Percentiles rank a stretch among this genome's conserved stretches.
Evolutionary conservation across 2,113 vertebrate genomes (phyloP).

Genomic region (Callaeas wilsoni): DNA sequence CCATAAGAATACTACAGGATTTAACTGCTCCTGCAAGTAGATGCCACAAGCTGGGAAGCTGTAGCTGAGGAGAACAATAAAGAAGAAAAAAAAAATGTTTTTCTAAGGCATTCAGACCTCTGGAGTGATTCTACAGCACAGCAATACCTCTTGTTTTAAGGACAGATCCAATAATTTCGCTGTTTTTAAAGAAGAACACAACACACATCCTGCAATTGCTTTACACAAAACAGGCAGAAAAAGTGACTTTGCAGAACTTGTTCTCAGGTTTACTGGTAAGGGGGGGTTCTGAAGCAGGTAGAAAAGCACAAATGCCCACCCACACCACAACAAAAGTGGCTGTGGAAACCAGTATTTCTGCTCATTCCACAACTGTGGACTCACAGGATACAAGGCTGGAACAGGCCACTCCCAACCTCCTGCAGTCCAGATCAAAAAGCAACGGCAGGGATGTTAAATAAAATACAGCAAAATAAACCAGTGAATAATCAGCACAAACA

Average conservation of each 20-base stretch:
- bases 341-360: not conserved
- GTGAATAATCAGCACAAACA: not conserved
- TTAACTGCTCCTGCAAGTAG: not conserved
- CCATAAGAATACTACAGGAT: not conserved
- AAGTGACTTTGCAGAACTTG: not conserved
- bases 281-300: not conserved
- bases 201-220: not conserved
- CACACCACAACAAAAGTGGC: not conserved
- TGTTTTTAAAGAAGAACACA: not conserved
- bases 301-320: not conserved
- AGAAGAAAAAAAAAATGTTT: not conserved
- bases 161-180: not conserved
- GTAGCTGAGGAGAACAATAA: not conserved
- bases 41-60: not conserved
- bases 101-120: not conserved
- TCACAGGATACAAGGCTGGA: not conserved
- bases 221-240: not conserved
- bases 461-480: not conserved
- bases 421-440: slow-evolving; percentile 12
- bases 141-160: not conserved
- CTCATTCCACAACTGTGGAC: not conserved
- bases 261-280: not conserved
- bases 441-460: not conserved
- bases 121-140: not conserved
- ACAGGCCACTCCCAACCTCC: not conserved